Evolutionary conservation across 2,797 vertebrate species (phyloP), one percentile per base, ranked within the genome.

Genomic region (Brachymystax lenok): DNA sequence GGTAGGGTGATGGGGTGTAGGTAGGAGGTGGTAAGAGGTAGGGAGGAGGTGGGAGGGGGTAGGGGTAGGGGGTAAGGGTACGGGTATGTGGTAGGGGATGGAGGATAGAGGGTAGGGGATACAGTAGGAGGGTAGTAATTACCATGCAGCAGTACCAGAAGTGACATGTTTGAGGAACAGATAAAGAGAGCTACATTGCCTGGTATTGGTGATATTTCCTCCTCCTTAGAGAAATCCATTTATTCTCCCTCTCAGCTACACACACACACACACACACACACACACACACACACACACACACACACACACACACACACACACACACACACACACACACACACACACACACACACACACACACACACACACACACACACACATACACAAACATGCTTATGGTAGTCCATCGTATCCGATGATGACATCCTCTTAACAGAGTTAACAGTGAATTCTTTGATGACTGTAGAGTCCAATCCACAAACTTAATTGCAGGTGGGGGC

Each of bases 141-240:
- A 98, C 97, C 95, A 96, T 94, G 95, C 96, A 95, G 96, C 95
- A 95, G 96, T 96, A 98, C 97, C 97, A 96, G 96, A 98, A 99
- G 96, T 98, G 97, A 98, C 97, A 98, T 96, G 96, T 99, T 97
- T 98, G 97, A 98, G 96, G 96, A 98, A 97, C 96, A 97, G 97
- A 99, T 99, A 98, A 99, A 98, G 98, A 96, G 96, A 96, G 95
- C 95, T 96, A 99, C 99, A 99, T 99, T 99, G 97, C 96, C 95
- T 94, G 94, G 96, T 98, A 99, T 99, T 96, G 96, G 96, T 95
- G 96, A 99, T 98, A 99, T 99, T 99, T 99, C 96, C 97, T 97
- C 96, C 96, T 97, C 97, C 97, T 97, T 96, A 96, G 96, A 98
- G 98, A 98, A 99, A 98, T 96, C 97, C 97, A 99, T 99, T 99